Base-by-base conservation (phyloP, 2,888 invertebrate genomes). In the Zygothrica quintamaculata region DNA sequence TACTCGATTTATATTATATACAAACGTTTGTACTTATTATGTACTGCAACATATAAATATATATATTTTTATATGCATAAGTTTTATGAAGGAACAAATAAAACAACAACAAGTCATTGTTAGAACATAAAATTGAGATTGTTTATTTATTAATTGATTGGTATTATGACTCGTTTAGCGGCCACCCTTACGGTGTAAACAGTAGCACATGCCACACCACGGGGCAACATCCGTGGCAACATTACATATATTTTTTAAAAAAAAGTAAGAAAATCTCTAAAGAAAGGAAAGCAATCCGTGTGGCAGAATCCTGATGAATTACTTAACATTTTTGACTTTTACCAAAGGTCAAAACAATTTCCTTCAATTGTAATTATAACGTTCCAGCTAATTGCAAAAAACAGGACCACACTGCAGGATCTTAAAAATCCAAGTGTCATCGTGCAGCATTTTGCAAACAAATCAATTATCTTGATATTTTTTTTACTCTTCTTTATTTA, bases 131-230 rank as follows among this genome's bases (percentile, higher is more conserved):
- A 47, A 52, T 50, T 33, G 6, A 13, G 25, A 11, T 25, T 40
- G 39, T 39, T 69, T 69, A 40, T 53, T 46, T 37, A 15, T 18
- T 53, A 52, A 4, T 22, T 47, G 36, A 15, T 36, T 16, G 1
- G n/a, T n/a, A n/a, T n/a, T n/a, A n/a, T n/a, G n/a, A n/a, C 15
- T 15, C 7, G 52, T 33, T 53, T 33, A 37, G 48, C 26, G 31
- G 42, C 16, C 47, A 67, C 22, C 56, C 48, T 56, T 59, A 42
- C 18, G 64, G 55, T 51, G 11, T 56, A 6, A 43, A 43, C 67
- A 70, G 77, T 77, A 84, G 84, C 84, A 87, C 84, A 84, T 87
- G 84, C 86, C 87, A 85, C 71, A 44, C 73, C 48, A 56, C 82
- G 71, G 82, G 79, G 56, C 47, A 48, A 69, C 74, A 61, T 87